Evolutionary conservation across 2,888 invertebrate species (phyloP), one percentile per base, ranked within the genome.

Genomic region (Diogma glabrata): DNA sequence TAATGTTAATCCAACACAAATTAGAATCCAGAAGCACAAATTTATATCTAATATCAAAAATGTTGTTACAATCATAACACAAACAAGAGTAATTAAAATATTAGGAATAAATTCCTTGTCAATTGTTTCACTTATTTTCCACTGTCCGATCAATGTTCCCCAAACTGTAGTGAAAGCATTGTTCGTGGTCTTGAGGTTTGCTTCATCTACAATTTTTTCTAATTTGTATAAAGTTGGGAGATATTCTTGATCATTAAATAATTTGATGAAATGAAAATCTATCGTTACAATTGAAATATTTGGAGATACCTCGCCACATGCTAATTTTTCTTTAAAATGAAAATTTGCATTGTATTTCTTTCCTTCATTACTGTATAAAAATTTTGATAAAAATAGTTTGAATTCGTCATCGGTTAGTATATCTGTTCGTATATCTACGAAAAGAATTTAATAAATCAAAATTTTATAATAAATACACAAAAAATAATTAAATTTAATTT

Each of bases 101-200:
- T 88, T 89, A 54, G 87, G 73, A 58, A 81, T 77, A 12, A 89
- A 79, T 71, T 89, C 90, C 20, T 74, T 70, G 7, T 80, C 79
- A 54, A 90, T 84, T 8, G 81, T 69, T 74, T 87, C 86, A 63
- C 87, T 86, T 1, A 85, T 85, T 38, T 81, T 80, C 86, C 87
- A 87, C 56, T 80, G 77, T 8, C 79, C 81, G 61, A 84, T 86
- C 49, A 75, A 75, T 67, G 79, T 79, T 9, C 82, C 79, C 85
- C 85, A 86, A 2, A 80, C 77, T 47, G 80, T 81, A 3, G 77
- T 75, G 65, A 78, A 79, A 57, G 79, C 76, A 2, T 78, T 79
- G 4, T 76, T 72, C 4, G 76, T 73, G 53, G 86, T 75, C n/a
- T n/a, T n/a, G n/a, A n/a, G n/a, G 60, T 79, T 75, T 1, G 75